Conservation (phyloP, 2,888 invertebrate genomes). For the Bombylius major region DNA sequence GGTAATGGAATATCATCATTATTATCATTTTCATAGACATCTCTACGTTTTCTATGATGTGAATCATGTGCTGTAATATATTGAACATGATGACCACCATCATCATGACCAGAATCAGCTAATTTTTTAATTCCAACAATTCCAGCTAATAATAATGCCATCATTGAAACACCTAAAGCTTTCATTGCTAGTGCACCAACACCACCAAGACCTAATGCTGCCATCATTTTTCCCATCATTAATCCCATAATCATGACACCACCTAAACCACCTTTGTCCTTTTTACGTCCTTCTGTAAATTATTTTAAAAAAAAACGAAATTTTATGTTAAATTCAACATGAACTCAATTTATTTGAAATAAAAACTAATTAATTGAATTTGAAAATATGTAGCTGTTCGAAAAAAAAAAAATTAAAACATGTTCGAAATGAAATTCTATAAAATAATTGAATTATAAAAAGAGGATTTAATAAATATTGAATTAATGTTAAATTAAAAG, state of each 20-base stretch:
- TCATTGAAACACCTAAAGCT: slow-evolving; percentile 54
- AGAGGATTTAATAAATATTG: no score
- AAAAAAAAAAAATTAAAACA: no score
- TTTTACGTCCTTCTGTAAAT: slow-evolving; percentile 46
- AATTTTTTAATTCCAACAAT: slow-evolving; percentile 63
- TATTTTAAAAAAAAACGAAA: not conserved
- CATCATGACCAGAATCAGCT: slow-evolving; percentile 42
- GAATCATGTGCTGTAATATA: slow-evolving; percentile 36
- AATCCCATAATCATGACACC: slow-evolving; percentile 48
- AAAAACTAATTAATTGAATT: no score
- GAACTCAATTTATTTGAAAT: no score
- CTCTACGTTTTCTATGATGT: slow-evolving; percentile 28
- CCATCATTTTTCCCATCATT: slow-evolving; percentile 67
- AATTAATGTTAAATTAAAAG: no score
- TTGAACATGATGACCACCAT: slow-evolving; percentile 41
- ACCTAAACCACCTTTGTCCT: slow-evolving; percentile 47
- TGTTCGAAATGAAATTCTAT: no score
- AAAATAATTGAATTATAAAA: no score
- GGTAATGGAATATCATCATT: slow-evolving; percentile 34
- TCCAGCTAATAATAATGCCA: slow-evolving; percentile 63
- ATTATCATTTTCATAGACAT: slow-evolving; percentile 1
- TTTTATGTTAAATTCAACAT: no score
- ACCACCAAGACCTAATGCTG: slow-evolving; percentile 62
- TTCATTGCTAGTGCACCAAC: slow-evolving; percentile 68
- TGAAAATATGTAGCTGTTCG: no score